Evolutionary conservation across 2,888 invertebrate species (phyloP), one percentile per base, ranked within the genome.

Genomic region (Glaucopsyche alexis): DNA sequence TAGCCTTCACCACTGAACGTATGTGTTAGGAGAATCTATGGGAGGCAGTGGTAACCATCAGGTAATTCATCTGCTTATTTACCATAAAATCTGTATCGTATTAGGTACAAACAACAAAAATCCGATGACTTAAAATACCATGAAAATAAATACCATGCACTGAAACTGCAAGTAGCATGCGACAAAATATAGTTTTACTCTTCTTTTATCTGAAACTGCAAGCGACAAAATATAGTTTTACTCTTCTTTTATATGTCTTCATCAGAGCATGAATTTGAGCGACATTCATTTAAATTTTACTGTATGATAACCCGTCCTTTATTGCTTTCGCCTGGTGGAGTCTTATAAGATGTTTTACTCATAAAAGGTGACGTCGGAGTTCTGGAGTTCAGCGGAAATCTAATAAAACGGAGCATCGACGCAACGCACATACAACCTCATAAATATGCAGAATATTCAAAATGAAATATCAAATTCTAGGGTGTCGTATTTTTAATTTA

Each of bases 391-490:
- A 67, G 67, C 11, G 67, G 16, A 45, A 67, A 67, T 67, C 67
- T 67, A 67, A 67, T 67, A 67, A 66, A 16, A 42, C 45, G 42
- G 42, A 16, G 42, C 69, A 71, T 50, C 16, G 71, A 71, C 16
- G 67, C 11, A 16, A 11, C 45, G 42, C 67, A 66, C 8, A 67
- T 29, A 29, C 60, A 60, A 38, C 60, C 60, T 60, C 60, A 60
- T 60, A 7, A 60, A 60, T 60, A 60, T 60, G 29, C 60, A 60
- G 29, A 60, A 29, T 60, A 60, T 29, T 60, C 60, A 38, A 60
- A 60, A 71, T 40, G 9, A 40, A 19, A 19, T 1, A 40, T 65
- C 29, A 42, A 16, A 2, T 60, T 70, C 5, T 47, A 19, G 29
- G 4, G n/a, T 16, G 7, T 55, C 14, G 6, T 65, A 65, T n/a